phyloP scores from a whole-genome alignment of 2,113 vertebrate genomes.

The Abramis brama region DNA sequence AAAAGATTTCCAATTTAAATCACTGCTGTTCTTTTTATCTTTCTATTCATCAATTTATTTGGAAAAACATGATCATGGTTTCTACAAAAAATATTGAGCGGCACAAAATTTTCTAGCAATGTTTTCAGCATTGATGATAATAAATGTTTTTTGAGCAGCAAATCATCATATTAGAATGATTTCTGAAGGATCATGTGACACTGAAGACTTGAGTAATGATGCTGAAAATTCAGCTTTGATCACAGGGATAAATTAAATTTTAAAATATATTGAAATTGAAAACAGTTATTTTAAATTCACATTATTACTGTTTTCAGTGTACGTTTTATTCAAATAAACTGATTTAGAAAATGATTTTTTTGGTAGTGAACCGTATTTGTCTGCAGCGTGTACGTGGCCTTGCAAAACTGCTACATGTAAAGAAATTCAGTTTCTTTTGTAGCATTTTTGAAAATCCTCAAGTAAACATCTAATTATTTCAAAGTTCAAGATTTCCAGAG shows the following conservation, averaged over 20 bases:
- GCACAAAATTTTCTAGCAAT: too few relatives aligned
- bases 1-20: background rate
- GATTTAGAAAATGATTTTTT: background rate
- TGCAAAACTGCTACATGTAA: background rate
- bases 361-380: background rate
- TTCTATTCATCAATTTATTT: background rate
- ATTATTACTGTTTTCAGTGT: too few relatives aligned
- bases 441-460: constrained; percentile 30
- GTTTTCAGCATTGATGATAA: background rate
- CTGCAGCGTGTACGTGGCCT: constrained; percentile 18
- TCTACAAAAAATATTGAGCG: background rate
- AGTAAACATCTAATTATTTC: constrained; percentile 32
- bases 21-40: background rate
- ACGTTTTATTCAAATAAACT: background rate
- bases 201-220: background rate
- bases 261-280: background rate
- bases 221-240: background rate
- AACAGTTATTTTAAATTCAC: too few relatives aligned
- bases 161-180: background rate
- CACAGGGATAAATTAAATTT: background rate
- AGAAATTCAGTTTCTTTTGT: background rate
- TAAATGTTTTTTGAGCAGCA: background rate
- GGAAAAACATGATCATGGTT: background rate
- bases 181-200: background rate
- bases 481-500: constrained; percentile 15